Evolutionary conservation across 23 tunicate genomes (phyloP), one percentile per base, ranked within the genome.

Genomic region (Styela clava): DNA sequence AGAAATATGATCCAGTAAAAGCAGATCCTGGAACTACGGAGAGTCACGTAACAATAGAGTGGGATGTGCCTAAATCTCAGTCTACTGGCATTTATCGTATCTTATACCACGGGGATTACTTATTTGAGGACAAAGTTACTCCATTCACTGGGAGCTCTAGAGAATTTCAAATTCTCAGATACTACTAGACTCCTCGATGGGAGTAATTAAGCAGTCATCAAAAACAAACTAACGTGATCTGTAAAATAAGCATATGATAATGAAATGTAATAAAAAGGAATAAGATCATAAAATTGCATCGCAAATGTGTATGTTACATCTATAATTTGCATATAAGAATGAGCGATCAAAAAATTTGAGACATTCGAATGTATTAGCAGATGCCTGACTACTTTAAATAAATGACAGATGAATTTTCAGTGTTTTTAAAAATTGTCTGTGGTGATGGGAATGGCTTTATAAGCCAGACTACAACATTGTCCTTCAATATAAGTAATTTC

Each of bases 1-100:
- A 76, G 19, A 35, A 20, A 24, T 52, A 76, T 36, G 3, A 35
- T 3, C 31, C 69, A 9, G 31, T 21, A 22, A 36, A 64, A 56
- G 64, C 65, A 23, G 81, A 76, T 16, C 21, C 27, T 25, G 81
- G 81, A 25, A 76, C 81, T 0, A 44, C 81, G 0, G 81, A 76
- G 27, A 76, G 81, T 76, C 81, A 44, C 64, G 81, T 76, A 16
- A 76, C 81, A 23, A 52, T 76, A 12, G 81, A 76, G 18, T 76
- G 81, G 81, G 33, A 25, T 27, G 44, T 76, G 22, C 81, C 81
- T 0, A 25, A 52, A 36, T 52, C 35, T 7, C 81, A 76, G 27
- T 51, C 64, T 22, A 21, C 31, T 24, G 81, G 81, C 37, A 76
- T 16, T 9, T 76, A 76, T 0, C 25, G 65, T 16, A 76, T 76